A percentile compares a stretch with the other conserved stretches of the same genome.
Evolutionary conservation across 2,113 vertebrate genomes (phyloP).

Genomic region (Siniperca knerii): DNA sequence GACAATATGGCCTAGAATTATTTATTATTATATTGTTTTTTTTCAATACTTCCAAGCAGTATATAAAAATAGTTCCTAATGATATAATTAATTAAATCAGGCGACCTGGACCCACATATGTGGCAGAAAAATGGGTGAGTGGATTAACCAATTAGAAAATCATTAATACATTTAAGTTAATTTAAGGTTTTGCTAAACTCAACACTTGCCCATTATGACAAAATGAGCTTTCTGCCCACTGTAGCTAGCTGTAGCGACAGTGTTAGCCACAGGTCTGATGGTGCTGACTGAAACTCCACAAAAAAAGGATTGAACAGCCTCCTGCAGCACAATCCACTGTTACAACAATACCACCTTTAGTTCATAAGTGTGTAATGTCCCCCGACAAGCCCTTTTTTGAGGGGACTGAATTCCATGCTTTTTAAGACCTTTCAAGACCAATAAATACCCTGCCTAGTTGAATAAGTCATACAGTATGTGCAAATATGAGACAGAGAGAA

Average conservation of each 20-base stretch:
- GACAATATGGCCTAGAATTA: background rate
- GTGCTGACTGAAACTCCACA: background rate
- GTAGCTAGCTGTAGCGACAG: background rate
- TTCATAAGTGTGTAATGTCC: background rate
- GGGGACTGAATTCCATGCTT: background rate
- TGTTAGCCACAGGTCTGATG: background rate
- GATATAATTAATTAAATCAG: background rate
- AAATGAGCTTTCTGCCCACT: background rate
- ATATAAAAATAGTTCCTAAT: background rate
- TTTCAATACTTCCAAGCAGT: background rate
- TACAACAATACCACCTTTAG: background rate
- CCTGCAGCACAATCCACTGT: background rate
- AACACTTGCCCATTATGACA: background rate
- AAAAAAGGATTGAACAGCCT: background rate
- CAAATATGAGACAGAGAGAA: background rate
- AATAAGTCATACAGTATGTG: background rate
- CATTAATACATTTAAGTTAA: background rate
- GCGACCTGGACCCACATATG: background rate
- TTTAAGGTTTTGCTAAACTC: background rate
- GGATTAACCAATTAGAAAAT: background rate
- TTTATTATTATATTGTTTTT: background rate
- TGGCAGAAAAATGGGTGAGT: background rate
- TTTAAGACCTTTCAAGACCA: background rate
- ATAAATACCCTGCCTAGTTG: background rate
- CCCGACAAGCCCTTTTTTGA: background rate